Conservation (phyloP, 2,888 invertebrate genomes). For the Pristionchus mayeri region DNA sequence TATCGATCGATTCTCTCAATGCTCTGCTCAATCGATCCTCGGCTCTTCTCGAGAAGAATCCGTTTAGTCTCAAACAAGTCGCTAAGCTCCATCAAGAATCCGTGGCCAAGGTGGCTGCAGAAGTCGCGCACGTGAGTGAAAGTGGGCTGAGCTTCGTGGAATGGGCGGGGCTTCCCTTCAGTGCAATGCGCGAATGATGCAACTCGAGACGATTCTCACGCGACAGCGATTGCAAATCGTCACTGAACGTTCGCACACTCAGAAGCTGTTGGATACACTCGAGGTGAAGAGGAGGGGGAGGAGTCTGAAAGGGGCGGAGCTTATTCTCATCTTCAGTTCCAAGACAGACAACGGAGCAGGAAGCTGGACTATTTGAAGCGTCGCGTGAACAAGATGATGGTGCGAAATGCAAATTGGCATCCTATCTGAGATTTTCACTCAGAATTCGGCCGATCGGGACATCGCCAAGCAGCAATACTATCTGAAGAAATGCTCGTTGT, state of each 20-base stretch:
- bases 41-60: not conserved
- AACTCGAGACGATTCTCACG: not conserved
- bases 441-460: slow-evolving; percentile 17
- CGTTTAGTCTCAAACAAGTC: not conserved
- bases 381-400: slow-evolving; percentile 18
- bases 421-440: not conserved
- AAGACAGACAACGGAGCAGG: not conserved
- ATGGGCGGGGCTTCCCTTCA: not conserved
- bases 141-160: not conserved
- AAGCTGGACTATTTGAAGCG: not conserved
- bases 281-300: not conserved
- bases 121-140: slow-evolving; percentile 29
- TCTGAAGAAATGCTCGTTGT: slow-evolving; percentile 26
- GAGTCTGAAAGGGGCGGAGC: slow-evolving; percentile 11
- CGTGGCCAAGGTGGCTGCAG: slow-evolving; percentile 18
- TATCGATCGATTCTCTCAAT: not conserved
- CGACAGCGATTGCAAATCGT: not conserved
- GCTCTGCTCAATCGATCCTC: slow-evolving; percentile 8
- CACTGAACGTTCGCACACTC: slow-evolving; percentile 11
- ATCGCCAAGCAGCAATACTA: slow-evolving; percentile 27
- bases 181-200: not conserved
- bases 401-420: not conserved
- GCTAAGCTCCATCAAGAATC: slow-evolving; percentile 11
- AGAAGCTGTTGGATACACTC: slow-evolving; percentile 14
- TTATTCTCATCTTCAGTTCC: not conserved